Evolutionary conservation across 2,797 vertebrate genomes (phyloP), one percentile per base, ranked within the genome.

Genomic region (Rhabdomys pumilio): DNA sequence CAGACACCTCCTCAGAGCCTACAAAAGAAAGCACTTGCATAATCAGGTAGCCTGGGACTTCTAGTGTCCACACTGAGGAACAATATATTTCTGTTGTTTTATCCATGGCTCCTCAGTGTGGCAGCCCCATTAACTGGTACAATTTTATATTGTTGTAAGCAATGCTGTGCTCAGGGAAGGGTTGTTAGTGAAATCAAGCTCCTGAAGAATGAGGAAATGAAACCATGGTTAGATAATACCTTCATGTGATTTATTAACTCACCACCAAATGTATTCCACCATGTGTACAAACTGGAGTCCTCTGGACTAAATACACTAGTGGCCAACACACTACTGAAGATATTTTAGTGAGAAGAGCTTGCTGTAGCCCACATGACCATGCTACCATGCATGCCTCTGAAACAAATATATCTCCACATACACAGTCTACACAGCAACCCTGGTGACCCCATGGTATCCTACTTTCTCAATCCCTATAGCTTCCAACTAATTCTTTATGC

Each of bases 131-230:
- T 11, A 83, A 47, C 34, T 7, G 14, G 1, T 41, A 50, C 10
- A 50, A 41, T 81, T 93, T 50, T 59, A 38, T 19, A 87, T 50
- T 31, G 3, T 24, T 93, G 4, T 41, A 80, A 75, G 31, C 24
- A 75, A 34, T 72, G 24, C 12, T 63, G 38, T 75, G n/a, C 29
- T 89, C 19, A 79, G 6, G 26, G 12, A 65, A 69, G 22, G 53
- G 31, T 72, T 82, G n/a, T 75, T 76, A 77, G 14, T 50, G 41
- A 47, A 67, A 85, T 50, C 14, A 69, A 14, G 41, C 75, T 73
- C 26, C 53, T 77, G 59, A 91, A 77, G 89, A 89, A 85, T 59
- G 75, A 92, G 67, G 86, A 96, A 93, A 57, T 4, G 6, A 83
- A 83, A 84, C 59, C 26, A 84, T 12, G 12, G 6, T 94, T 65